These are phyloP conservation scores for Hypomecis atomaria DNA, from an alignment of 2,888 invertebrate species.

Conservation along the genomic window DNA sequence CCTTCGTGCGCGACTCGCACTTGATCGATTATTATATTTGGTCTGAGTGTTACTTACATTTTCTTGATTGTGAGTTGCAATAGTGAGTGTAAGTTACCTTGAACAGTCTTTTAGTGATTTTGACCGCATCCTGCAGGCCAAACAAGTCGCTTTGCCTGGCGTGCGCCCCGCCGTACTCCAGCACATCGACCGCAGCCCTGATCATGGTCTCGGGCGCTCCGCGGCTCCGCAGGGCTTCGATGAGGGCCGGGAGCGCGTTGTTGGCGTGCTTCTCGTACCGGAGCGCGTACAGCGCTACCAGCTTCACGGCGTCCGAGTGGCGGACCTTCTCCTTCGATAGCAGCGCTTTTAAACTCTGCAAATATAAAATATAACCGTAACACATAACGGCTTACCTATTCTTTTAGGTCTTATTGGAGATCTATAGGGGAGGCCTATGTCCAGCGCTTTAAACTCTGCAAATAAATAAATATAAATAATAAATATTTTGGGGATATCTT, in stretches of 20 bases:
- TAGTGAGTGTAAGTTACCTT: conserved; percentile 80
- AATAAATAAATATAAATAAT: too few species aligned
- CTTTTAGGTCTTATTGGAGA: too few species aligned
- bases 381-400: conserved; percentile 1
- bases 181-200: conserved; percentile 86
- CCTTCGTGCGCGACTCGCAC: too few species aligned
- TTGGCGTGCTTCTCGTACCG: conserved; percentile 96
- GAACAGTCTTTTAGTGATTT: conserved; percentile 95
- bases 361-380: background rate
- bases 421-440: too few species aligned
- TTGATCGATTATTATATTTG: too few species aligned
- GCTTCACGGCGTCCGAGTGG: conserved; percentile 92
- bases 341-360: conserved; percentile 90
- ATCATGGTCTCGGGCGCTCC: conserved; percentile 72
- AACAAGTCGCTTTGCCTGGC: conserved; percentile 93
- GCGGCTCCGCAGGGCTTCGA: conserved; percentile 75
- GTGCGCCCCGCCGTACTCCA: conserved; percentile 94
- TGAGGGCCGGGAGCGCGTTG: conserved; percentile 89
- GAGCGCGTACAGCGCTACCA: conserved; percentile 96
- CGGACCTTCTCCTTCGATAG: conserved; percentile 89
- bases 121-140: conserved; percentile 92
- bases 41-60: too few species aligned
- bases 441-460: too few species aligned
- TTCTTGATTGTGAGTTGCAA: too few species aligned
- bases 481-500: too few species aligned